Conservation (phyloP, 2,797 vertebrate species). For the Pagetopsis macropterus region DNA sequence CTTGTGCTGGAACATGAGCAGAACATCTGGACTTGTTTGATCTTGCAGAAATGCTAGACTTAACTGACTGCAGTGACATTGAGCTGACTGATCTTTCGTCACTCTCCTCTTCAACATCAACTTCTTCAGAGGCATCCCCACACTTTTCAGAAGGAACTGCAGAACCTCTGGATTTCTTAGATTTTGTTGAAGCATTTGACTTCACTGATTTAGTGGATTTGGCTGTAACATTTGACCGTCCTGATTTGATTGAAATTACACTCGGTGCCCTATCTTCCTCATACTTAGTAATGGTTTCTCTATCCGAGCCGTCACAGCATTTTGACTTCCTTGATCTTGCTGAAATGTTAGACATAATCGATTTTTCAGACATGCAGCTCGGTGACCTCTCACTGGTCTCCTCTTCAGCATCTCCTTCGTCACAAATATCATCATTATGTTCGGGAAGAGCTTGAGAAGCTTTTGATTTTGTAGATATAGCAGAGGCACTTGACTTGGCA, state of each 20-base stretch:
- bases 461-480: constrained; percentile 44
- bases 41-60: constrained; percentile 57
- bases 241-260: constrained; percentile 58
- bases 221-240: constrained; percentile 39
- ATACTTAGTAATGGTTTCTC: background rate
- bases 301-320: constrained; percentile 1
- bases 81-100: constrained; percentile 49
- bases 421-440: constrained; percentile 2
- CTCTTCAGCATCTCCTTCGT: constrained; percentile 17
- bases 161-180: constrained; percentile 50
- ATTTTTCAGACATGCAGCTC: constrained; percentile 50
- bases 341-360: constrained; percentile 39
- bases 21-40: constrained; percentile 55
- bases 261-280: constrained; percentile 46
- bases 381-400: constrained; percentile 23
- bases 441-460: constrained; percentile 16
- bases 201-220: constrained; percentile 48
- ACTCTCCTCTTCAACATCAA: constrained; percentile 15
- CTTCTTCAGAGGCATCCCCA: constrained; percentile 26
- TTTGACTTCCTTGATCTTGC: constrained; percentile 33
- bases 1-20: constrained; percentile 30
- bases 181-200: constrained; percentile 55
- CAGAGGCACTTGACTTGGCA: constrained; percentile 62
- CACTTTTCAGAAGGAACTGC: constrained; percentile 11
- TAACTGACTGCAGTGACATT: constrained; percentile 51